Percentiles rank a stretch among this genome's conserved stretches.
Conservation (phyloP, 2,113 vertebrate genomes). For the Pimephales promelas region DNA sequence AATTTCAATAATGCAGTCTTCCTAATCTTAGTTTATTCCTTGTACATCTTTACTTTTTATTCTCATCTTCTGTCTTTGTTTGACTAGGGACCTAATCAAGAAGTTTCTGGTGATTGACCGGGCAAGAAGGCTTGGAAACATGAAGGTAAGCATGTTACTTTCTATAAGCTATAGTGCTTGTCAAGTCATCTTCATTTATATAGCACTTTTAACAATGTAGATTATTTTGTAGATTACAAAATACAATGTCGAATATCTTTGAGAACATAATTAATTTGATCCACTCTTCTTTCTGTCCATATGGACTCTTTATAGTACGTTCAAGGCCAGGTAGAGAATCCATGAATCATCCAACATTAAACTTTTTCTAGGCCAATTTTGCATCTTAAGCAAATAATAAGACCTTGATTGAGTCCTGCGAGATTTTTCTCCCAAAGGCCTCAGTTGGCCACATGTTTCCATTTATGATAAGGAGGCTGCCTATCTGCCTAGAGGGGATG, state of each 20-base stretch:
- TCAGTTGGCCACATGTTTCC: conserved; percentile 9
- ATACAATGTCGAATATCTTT: too few species aligned
- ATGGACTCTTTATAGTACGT: neutral
- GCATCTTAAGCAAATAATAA: neutral
- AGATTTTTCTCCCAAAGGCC: neutral
- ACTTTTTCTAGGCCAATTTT: neutral
- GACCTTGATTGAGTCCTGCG: neutral
- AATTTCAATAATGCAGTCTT: too few species aligned
- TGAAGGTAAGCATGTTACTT: conserved; percentile 84
- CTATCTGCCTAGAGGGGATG: neutral
- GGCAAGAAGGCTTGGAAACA: conserved; percentile 89
- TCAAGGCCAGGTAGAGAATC: neutral
- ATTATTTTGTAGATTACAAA: too few species aligned
- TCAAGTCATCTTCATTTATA: too few species aligned
- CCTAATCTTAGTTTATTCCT: too few species aligned
- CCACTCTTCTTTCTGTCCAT: neutral
- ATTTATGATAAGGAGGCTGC: conserved; percentile 6
- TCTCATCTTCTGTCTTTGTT: conserved; percentile 45
- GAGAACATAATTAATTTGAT: neutral
- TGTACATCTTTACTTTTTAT: neutral
- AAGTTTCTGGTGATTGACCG: conserved; percentile 94
- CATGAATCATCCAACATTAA: neutral
- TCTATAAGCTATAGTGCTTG: neutral
- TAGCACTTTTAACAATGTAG: too few species aligned
- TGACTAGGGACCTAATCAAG: conserved; percentile 89